Evolutionary conservation across 1,140 invertebrate genomes (phyloP).

Genomic region (Parapsyche elsis): DNA sequence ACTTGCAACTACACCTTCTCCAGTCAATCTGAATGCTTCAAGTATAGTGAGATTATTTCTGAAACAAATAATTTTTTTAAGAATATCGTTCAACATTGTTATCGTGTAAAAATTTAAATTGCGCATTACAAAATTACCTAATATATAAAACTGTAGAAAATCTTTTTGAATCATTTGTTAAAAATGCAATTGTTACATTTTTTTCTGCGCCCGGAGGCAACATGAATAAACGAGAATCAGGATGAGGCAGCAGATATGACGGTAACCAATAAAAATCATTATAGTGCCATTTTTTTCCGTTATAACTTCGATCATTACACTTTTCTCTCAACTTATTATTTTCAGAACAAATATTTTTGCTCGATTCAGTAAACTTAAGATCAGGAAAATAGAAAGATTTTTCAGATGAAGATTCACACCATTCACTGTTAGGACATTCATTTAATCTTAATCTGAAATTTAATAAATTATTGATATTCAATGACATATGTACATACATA

Average conservation of each 20-base stretch:
- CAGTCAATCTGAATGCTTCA: slow-evolving; percentile 84
- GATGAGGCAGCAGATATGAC: slow-evolving; percentile 40
- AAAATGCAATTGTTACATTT: slow-evolving; percentile 53
- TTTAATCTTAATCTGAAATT: slow-evolving; percentile 43
- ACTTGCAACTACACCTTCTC: slow-evolving; percentile 84
- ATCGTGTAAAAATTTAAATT: too few species aligned
- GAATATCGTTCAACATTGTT: too few species aligned
- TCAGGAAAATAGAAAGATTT: slow-evolving; percentile 45
- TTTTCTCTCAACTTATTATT: not conserved
- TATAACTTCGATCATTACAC: not conserved
- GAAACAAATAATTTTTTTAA: slow-evolving; percentile 56
- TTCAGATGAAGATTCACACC: slow-evolving; percentile 26
- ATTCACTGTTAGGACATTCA: slow-evolving; percentile 35
- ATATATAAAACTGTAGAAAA: slow-evolving; percentile 53
- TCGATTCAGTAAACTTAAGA: not conserved
- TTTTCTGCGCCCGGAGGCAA: slow-evolving; percentile 58
- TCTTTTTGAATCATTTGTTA: slow-evolving; percentile 44
- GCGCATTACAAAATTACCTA: slow-evolving; percentile 28
- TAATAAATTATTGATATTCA: not conserved
- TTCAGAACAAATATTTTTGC: not conserved
- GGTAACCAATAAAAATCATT: slow-evolving; percentile 32
- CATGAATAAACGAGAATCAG: slow-evolving; percentile 56
- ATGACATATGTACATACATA: not conserved
- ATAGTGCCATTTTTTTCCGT: not conserved
- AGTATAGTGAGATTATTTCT: slow-evolving; percentile 95